Evolutionary conservation across 2,113 vertebrate species (phyloP), one percentile per base, ranked within the genome.

Genomic region (Saguinus imperator): DNA sequence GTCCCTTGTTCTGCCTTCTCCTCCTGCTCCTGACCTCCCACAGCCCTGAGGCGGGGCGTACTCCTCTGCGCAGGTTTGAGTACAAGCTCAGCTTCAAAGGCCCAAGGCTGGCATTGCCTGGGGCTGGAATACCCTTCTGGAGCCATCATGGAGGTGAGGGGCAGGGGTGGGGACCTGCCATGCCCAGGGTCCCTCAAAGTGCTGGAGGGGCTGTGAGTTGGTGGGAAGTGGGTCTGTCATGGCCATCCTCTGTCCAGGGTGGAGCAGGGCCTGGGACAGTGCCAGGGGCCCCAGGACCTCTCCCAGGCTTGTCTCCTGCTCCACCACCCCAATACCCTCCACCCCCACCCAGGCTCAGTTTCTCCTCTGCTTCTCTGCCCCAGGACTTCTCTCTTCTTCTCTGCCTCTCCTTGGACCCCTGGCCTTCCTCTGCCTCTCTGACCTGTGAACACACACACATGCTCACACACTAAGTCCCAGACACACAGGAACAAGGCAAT

Each of bases 51-150:
- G 80, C 27, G n/a, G 8, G 21, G 57, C 9, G 6, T 8, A 45
- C n/a, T 68, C 93, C 91, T 70, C 87, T 37, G 25, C 94, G 91
- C 73, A 97, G 94, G 81, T 98, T 98, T 97, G 98, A 98, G 37
- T 98, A 98, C 83, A 98, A 98, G 87, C 75, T 98, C 95, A 98
- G 98, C 87, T 98, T 98, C 97, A 98, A 97, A 95, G 97, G 97
- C 50, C 98, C 98, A 3, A 96, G 95, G 35, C 64, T 97, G 93
- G 97, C 96, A 6, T 50, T 93, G 72, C 95, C 92, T 0, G 96
- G 95, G 70, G 81, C 88, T 45, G 95, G 91, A 25, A 92, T 98
- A 29, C 98, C 97, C 27, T 98, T 98, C 96, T 98, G 98, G 98
- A 98, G 95, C 50, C 94, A 94, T 72, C 96, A 98, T 1, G 98